Base-by-base conservation (phyloP, 2,113 vertebrate genomes). In the Plecturocebus donacophilus region DNA sequence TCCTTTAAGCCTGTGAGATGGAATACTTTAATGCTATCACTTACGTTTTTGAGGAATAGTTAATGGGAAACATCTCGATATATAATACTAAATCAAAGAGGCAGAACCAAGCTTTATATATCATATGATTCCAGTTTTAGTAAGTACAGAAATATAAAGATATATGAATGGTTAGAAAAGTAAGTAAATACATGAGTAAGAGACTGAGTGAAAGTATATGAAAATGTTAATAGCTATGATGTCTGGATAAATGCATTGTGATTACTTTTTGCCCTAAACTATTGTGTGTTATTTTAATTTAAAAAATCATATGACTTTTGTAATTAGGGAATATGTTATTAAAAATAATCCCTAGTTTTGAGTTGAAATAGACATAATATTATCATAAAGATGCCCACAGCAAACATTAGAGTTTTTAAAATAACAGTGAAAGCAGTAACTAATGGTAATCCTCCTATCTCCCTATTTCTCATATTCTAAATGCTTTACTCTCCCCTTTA, bases 41-140 rank as follows among this genome's bases (percentile, higher is more conserved):
- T 66, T 86, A 61, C 45, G 35, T 47, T 95, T 95, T 87, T 9
- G 40, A 94, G 97, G 49, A 96, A 77, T 68, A 81, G 32, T 83
- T 92, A 58, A n/a, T 77, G 47, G 94, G 42, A 71, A 87, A 27
- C 79, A 64, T 16, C 56, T 73, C 10, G 76, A 45, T 86, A 71
- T 21, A 75, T 76, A 90, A 30, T 84, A 40, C 23, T 84, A 94
- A 71, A 75, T 81, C n/a, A 61, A 79, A 95, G 79, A 71, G 9
- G 19, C 9, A 91, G 25, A 73, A 84, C 47, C 25, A 77, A 86
- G 25, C 38, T 71, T 79, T 76, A 70, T 88, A 49, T 45, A 88
- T 61, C 20, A 90, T 71, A 52, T 52, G 23, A 91, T 89, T 2
- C 40, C 58, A 70, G 13, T 76, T 95, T 91, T 56, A 56, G 19